Evolutionary conservation across 2,888 invertebrate species (phyloP).

Genomic region (Lycia hirtaria): DNA sequence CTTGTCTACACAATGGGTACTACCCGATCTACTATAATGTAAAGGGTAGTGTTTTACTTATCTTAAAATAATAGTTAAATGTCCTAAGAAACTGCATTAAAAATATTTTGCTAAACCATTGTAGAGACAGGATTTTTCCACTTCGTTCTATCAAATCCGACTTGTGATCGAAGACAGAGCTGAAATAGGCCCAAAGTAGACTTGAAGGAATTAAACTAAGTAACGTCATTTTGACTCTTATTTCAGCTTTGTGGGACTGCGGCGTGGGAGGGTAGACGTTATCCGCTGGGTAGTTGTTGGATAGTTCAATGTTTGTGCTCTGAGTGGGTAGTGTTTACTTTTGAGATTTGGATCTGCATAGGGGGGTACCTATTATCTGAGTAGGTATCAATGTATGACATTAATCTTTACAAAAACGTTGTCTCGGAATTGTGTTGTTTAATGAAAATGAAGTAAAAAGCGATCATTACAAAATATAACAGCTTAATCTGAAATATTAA

Average conservation of each 20-base stretch:
- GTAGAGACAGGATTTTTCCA: conserved; percentile 21
- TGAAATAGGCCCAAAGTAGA: conserved; percentile 34
- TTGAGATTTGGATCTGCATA: too few relatives aligned
- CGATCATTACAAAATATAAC: too few relatives aligned
- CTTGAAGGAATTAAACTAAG: conserved; percentile 41
- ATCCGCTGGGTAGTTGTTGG: conserved; percentile 11
- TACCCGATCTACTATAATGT: conserved; percentile 37
- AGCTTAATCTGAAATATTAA: too few relatives aligned
- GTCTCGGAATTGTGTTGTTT: too few relatives aligned
- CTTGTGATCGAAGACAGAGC: conserved; percentile 49
- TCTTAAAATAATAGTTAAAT: conserved; percentile 40
- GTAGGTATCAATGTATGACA: neutral
- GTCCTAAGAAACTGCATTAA: conserved; percentile 37
- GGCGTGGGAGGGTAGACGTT: conserved; percentile 38
- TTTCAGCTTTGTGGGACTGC: conserved; percentile 44
- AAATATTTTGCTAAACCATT: conserved; percentile 32
- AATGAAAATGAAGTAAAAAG: too few relatives aligned
- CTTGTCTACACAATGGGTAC: conserved; percentile 31
- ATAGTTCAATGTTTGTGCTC: conserved; percentile 10
- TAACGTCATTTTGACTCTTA: conserved; percentile 40
- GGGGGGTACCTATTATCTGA: neutral
- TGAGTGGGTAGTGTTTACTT: conserved; percentile 12
- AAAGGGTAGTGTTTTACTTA: conserved; percentile 36
- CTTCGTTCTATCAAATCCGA: conserved; percentile 40
- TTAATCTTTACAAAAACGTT: too few relatives aligned